phyloP scores from a whole-genome alignment of 2,113 vertebrate genomes.

The Chunga burmeisteri region DNA sequence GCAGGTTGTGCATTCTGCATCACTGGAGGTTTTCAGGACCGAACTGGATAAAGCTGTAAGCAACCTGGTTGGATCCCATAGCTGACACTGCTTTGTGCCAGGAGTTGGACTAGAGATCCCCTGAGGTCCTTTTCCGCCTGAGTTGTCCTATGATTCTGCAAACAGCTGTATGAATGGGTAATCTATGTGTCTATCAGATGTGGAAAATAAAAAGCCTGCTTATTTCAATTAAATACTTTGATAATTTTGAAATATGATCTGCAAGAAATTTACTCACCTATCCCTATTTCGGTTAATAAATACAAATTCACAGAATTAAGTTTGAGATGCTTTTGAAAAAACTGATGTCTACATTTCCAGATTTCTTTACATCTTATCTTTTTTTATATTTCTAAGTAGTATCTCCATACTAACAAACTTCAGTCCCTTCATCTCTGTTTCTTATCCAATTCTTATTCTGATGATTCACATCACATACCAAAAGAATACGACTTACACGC shows the following conservation, averaged over 20 bases:
- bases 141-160: not conserved
- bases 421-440: not conserved
- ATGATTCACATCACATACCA: not conserved
- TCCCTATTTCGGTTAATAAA: not conserved
- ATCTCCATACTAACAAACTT: not conserved
- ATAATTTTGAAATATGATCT: not conserved
- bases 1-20: not conserved
- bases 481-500: not conserved
- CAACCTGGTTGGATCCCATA: not conserved
- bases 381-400: not conserved
- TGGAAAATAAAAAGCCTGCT: not conserved
- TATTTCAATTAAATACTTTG: not conserved
- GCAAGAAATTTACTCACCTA: not conserved
- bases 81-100: not conserved
- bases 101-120: not conserved
- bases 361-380: not conserved
- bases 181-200: not conserved
- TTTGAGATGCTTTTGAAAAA: not conserved
- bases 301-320: not conserved
- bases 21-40: not conserved
- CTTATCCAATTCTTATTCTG: not conserved
- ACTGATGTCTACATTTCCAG: not conserved
- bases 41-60: not conserved
- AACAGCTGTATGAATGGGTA: not conserved
- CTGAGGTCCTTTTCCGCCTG: not conserved